Evolutionary conservation across 2,113 vertebrate genomes (phyloP), one percentile per base, ranked within the genome.

Genomic region (Myrmecobius fasciatus): DNA sequence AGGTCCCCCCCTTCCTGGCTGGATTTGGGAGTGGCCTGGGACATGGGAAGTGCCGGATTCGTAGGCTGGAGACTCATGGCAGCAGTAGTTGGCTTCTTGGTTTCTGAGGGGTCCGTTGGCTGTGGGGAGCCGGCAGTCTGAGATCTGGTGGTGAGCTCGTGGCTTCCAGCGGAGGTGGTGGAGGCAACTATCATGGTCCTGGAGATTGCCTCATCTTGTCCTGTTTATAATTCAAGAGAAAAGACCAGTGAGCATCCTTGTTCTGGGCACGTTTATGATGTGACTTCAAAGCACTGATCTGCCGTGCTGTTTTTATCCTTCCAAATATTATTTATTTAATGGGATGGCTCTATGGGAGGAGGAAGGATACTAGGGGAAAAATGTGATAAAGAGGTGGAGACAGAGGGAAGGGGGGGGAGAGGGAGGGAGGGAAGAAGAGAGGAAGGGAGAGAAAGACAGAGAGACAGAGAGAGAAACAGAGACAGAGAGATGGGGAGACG

Each of bases 111-210:
- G 60, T 4, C 60, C 31, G 11, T 14, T 12, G 31, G 31, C 12
- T 67, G 60, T 36, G 31, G 17, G 14, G 36, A 2, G 0, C 0
- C 6, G 17, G 7, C 0, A 3, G 28, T 31, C 28, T 2, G 56
- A 31, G 56, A 28, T 60, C 3, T 60, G 26, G 9, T 3, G 56
- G 56, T 60, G 28, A 9, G 12, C 56, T 31, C 2, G 56, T 2
- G 11, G 10, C 28, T 11, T 60, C 2, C 9, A 60, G 28, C 28
- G 31, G 28, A 31, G 56, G 2, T 3, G 28, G 9, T 31, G 26
- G 56, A 9, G 54, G 54, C 9, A 56, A 2, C 11, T 12, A 10
- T 31, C 31, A 11, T 28, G 3, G 0, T 1, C 22, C 22, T 31
- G 26, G 54, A 11, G 28, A 28, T 0, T 31, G 28, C 0, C 17